Evolutionary conservation across 2,113 vertebrate genomes (phyloP).

Genomic region (Chinchilla lanigera): DNA sequence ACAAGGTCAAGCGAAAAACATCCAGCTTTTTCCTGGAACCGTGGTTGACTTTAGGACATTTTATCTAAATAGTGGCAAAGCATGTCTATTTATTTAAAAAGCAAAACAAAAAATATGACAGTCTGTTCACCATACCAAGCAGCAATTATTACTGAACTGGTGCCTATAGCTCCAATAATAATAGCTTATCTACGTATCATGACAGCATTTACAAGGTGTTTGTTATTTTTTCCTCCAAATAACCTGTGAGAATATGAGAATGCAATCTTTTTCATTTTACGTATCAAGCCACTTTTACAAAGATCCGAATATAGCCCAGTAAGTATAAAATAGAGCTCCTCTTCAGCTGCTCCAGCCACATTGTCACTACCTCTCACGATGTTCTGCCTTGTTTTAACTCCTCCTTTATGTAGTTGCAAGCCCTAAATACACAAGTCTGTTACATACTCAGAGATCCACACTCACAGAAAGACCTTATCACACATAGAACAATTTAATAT

Average conservation of each 20-base stretch:
- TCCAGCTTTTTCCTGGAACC: slow-evolving; percentile 35
- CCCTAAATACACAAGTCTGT: not conserved
- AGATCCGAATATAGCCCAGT: not conserved
- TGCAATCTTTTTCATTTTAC: not conserved
- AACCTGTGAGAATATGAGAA: too few species aligned
- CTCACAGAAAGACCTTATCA: not conserved
- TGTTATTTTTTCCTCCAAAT: not conserved
- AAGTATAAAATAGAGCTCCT: not conserved
- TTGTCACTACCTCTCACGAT: not conserved
- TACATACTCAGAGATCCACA: not conserved
- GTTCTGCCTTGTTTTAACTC: not conserved
- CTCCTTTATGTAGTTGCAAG: not conserved
- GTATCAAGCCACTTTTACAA: not conserved
- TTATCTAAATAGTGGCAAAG: not conserved
- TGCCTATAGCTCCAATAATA: not conserved
- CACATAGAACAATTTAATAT: not conserved
- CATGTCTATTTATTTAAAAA: not conserved
- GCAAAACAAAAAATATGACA: not conserved
- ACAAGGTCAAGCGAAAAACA: not conserved
- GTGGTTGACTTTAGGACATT: not conserved
- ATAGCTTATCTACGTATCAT: not conserved
- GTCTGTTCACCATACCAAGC: not conserved
- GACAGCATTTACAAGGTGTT: not conserved
- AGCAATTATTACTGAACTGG: not conserved
- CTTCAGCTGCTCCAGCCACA: not conserved